A percentile compares a stretch with the other conserved stretches of the same genome.
phyloP scores from a whole-genome alignment of 2,797 vertebrate genomes.

The Rhodeus uyekii region DNA sequence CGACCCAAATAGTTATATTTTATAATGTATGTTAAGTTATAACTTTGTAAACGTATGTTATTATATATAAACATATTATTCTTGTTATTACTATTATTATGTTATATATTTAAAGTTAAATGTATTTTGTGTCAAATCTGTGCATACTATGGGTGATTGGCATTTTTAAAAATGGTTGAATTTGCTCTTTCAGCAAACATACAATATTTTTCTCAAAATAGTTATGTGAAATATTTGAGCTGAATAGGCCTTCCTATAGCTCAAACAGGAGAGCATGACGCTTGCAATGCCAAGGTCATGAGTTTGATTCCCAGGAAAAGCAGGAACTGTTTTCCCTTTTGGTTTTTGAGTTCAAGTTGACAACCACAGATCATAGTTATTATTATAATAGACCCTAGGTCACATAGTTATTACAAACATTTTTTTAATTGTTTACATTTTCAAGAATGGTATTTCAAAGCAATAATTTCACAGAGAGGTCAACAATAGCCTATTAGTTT shows the following conservation, averaged over 20 bases:
- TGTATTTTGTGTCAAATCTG: neutral
- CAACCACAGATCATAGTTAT: neutral
- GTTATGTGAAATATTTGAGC: neutral
- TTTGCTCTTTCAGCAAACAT: neutral
- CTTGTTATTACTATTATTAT: neutral
- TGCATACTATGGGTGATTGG: neutral
- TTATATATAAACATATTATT: too few relatives aligned
- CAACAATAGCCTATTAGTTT: neutral
- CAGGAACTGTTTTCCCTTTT: too few relatives aligned
- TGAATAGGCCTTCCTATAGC: too few relatives aligned
- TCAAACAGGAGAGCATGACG: too few relatives aligned
- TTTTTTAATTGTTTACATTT: too few relatives aligned
- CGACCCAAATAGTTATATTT: too few relatives aligned
- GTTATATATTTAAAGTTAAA: neutral
- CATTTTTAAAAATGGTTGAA: neutral
- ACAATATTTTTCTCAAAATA: neutral
- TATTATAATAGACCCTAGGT: neutral
- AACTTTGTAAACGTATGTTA: too few relatives aligned
- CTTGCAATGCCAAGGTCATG: too few relatives aligned
- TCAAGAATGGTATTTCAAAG: neutral
- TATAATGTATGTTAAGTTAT: neutral
- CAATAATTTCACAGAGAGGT: neutral
- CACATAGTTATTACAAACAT: neutral
- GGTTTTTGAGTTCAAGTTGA: neutral
- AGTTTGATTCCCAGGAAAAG: too few relatives aligned